phyloP scores from a whole-genome alignment of 2,113 vertebrate genomes.

The Ramphastos sulfuratus region DNA sequence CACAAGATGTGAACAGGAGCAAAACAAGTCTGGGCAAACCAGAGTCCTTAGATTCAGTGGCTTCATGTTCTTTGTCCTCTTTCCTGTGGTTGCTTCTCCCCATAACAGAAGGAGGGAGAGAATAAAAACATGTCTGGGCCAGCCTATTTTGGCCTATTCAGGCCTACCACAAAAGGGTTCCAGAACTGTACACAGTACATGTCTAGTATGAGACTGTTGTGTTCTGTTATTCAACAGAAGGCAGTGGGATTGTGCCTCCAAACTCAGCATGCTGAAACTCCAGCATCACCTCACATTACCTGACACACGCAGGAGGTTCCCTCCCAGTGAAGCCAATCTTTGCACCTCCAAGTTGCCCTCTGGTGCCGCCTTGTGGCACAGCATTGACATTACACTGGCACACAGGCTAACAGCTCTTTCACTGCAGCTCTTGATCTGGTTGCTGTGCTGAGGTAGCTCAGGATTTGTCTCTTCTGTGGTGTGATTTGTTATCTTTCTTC shows the following conservation, averaged over 20 bases:
- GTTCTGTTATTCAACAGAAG: not conserved
- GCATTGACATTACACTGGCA: fast-evolving
- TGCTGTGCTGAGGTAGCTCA: not conserved
- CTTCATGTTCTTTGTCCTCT: too few species aligned
- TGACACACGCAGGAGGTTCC: not conserved
- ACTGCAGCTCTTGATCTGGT: not conserved
- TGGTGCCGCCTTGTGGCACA: fast-evolving
- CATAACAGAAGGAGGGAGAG: too few species aligned
- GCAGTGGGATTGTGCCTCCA: not conserved
- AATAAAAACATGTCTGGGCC: too few species aligned
- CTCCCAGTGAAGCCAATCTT: not conserved
- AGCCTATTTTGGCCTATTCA: too few species aligned
- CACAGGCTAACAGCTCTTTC: not conserved
- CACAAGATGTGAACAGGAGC: too few species aligned
- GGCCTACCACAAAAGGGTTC: too few species aligned
- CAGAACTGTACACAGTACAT: too few species aligned
- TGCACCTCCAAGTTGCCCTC: not conserved
- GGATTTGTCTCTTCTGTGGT: not conserved
- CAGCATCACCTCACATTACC: not conserved
- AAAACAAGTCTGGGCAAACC: too few species aligned
- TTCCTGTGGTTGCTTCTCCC: too few species aligned
- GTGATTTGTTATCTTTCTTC: not conserved
- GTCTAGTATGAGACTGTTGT: fast-evolving
- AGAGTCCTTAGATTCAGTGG: too few species aligned
- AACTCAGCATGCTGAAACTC: not conserved